Conservation (phyloP, 2,797 vertebrate species). For the Brachyrhaphis roseni region DNA sequence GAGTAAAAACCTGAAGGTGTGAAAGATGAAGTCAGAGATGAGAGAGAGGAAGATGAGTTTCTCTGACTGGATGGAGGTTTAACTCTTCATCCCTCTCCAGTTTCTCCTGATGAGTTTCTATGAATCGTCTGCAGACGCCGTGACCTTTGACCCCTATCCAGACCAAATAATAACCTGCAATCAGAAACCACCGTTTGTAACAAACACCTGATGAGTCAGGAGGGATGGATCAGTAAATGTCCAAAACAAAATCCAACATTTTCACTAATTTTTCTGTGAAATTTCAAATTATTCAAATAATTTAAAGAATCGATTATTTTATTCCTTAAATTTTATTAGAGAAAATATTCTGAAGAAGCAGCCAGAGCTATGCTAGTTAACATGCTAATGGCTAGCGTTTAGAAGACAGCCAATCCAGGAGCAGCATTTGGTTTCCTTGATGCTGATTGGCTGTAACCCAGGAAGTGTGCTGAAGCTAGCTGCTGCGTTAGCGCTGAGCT, state of each 20-base stretch:
- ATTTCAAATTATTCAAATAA: no score
- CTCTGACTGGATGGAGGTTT: constrained; percentile 9
- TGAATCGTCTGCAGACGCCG: constrained; percentile 19
- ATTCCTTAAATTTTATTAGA: no score
- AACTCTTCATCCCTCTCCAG: constrained; percentile 32
- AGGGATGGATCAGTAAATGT: background rate
- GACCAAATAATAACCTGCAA: background rate
- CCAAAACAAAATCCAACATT: background rate
- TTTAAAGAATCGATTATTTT: no score
- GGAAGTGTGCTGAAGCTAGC: no score
- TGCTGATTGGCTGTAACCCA: no score
- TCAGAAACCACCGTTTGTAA: background rate
- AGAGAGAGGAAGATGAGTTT: background rate
- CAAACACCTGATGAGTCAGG: background rate
- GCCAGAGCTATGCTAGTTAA: no score
- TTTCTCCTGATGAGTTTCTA: constrained; percentile 24
- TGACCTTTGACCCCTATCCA: background rate
- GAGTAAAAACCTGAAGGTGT: background rate
- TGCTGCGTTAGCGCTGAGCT: no score
- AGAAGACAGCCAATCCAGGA: no score
- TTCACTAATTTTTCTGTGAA: no score
- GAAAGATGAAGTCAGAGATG: background rate
- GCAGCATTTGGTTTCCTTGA: no score
- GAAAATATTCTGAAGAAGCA: no score
- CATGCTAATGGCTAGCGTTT: no score